Percentiles rank a stretch among this genome's conserved stretches.
Conservation (phyloP, 2,797 vertebrate species). For the Clarias laeviceps region DNA sequence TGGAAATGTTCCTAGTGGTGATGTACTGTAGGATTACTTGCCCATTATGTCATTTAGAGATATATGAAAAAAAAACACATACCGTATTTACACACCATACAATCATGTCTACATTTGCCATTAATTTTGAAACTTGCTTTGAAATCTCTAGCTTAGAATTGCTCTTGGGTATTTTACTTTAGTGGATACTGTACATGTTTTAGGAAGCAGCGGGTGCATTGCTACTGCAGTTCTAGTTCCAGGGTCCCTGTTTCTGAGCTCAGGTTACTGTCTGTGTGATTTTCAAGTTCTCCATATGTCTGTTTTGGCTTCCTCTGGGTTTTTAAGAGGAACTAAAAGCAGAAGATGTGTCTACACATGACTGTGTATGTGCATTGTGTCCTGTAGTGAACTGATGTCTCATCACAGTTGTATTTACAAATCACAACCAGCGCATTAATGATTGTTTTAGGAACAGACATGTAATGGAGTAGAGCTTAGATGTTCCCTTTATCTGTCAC, state of each 20-base stretch:
- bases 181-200: neutral
- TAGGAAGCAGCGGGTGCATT: neutral
- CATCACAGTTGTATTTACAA: neutral
- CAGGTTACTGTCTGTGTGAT: neutral
- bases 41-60: neutral
- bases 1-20: neutral
- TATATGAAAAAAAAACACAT: neutral
- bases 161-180: neutral
- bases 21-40: neutral
- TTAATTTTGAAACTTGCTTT: neutral
- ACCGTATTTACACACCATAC: neutral
- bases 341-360: neutral
- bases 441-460: neutral
- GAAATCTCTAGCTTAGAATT: neutral
- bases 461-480: neutral
- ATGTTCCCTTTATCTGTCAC: neutral
- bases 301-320: neutral
- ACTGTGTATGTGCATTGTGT: neutral
- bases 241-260: neutral
- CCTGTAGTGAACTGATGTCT: neutral
- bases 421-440: neutral
- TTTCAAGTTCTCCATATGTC: neutral
- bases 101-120: neutral
- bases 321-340: neutral
- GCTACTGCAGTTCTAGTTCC: neutral